Evolutionary conservation across 1,140 invertebrate species (phyloP), one percentile per base, ranked within the genome.

Genomic region (Armadillidium nasatum): DNA sequence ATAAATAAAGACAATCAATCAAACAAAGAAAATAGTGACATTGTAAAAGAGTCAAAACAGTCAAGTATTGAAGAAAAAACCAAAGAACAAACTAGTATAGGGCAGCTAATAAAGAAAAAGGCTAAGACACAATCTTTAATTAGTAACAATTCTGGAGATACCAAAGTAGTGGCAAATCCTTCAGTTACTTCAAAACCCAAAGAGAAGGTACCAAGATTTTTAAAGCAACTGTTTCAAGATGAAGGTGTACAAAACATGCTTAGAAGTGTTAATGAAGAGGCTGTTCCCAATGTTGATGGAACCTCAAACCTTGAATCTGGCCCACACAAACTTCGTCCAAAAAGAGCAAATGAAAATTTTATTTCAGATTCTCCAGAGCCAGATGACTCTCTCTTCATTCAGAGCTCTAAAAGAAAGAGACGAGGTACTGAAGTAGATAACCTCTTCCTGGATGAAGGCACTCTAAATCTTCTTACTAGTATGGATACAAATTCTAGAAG

Each of bases 211-310:
- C 81, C 81, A 1, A 75, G 80, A 43, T 79, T 80, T 66, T 73
- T 82, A 33, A 81, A 79, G 44, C 76, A 80, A 60, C 79, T 82
- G 10, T 80, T 80, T 44, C 73, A 76, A 66, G 81, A 82, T 72
- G 81, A 82, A 67, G 79, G 79, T 43, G 80, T 80, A 4, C 77
- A 79, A 44, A 82, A 81, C 46, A 82, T 82, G 77, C 76, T 82
- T 15, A 81, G 78, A 43, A 78, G 77, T 72, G 81, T 80, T 71
- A 71, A 80, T 69, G 79, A 77, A 67, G 70, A 76, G 10, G 66
- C 73, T 22, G 44, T 67, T 22, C 21, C 71, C 21, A 73, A 45
- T 22, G 74, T 73, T n/a, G 78, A 79, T 23, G 76, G 75, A 15
- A 79, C 79, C 11, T 70, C 75, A 15, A 75, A 73, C 15, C 78